A percentile compares a stretch with the other conserved stretches of the same genome.
Conservation (phyloP, 2,888 invertebrate species). For the Dorcus parallelipipedus region DNA sequence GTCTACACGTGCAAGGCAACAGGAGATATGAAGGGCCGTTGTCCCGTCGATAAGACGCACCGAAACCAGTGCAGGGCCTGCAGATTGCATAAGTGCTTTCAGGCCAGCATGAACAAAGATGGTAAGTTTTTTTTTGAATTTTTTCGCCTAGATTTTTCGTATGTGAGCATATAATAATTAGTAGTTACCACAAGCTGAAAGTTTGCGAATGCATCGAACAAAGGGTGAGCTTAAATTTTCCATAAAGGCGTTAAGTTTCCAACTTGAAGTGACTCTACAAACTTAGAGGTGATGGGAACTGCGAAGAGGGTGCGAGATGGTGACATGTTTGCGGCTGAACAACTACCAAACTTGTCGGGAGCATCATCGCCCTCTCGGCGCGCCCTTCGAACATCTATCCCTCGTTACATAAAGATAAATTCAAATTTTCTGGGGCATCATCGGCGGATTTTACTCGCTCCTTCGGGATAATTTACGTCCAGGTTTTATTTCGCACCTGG, state of each 20-base stretch:
- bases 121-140: slow-evolving; percentile 62
- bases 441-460: too few species aligned
- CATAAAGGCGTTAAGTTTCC: slow-evolving; percentile 34
- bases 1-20: slow-evolving; percentile 97
- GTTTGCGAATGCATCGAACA: neutral
- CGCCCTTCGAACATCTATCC: neutral
- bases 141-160: neutral
- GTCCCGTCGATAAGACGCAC: slow-evolving; percentile 95
- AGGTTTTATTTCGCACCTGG: too few species aligned
- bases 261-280: slow-evolving; percentile 36
- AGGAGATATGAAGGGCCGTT: slow-evolving; percentile 83
- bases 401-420: neutral
- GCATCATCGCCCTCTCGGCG: slow-evolving; percentile 24
- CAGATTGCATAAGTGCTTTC: slow-evolving; percentile 90
- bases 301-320: slow-evolving; percentile 28
- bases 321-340: slow-evolving; percentile 49
- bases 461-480: too few species aligned
- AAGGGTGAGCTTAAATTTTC: slow-evolving; percentile 11
- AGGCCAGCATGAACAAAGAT: slow-evolving; percentile 96
- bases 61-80: slow-evolving; percentile 96
- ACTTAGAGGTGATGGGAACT: slow-evolving; percentile 3
- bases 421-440: neutral
- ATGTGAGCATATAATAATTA: too few species aligned
- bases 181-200: too few species aligned
- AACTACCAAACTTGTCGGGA: slow-evolving; percentile 45